Base-by-base conservation (phyloP, 1,140 invertebrate genomes). In the Ylistrum balloti region DNA sequence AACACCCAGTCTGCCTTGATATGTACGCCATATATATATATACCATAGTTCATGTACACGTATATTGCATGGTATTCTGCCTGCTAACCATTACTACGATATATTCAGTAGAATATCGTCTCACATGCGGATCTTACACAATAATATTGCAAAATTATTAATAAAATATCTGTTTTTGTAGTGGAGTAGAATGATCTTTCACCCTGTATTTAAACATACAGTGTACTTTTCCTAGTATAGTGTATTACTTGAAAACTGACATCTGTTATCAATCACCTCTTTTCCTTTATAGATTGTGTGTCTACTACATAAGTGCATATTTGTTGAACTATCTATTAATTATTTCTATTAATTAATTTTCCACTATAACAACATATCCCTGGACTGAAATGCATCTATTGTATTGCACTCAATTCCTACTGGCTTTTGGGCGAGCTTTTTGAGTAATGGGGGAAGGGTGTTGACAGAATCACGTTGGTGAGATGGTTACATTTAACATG, bases 11-110 rank as follows among this genome's bases (percentile, higher is more conserved):
- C 45, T 33, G 38, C 35, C 35, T 33, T 33, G 41, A 88, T 45
- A 45, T 88, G 34, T 33, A 15, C 86, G 33, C 86, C 35, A 87
- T 38, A 38, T 87, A 87, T 38, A 38, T 38, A 38, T 38, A 38
- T 38, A 35, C 34, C 15, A 34, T 38, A 35, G 33, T 34, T 38
- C 33, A 34, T n/a, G 22, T 87, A 28, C 33, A 87, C 86, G 33
- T 87, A n/a, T 87, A 34, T 41, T 32, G 38, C 86, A 34, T 41
- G 38, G 22, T 0, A n/a, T 35, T 9, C 34, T 35, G 86, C 86
- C 38, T 87, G 86, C 86, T 87, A 33, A 87, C 28, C 38, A 35
- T 15, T 34, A 15, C 7, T 45, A 34, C 11, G n/a, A 10, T 13
- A 35, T 87, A 35, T 17, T 41, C n/a, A 87, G 28, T 34, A 35